Evolutionary conservation across 2,888 invertebrate genomes (phyloP).

Genomic region (Muscina levida): DNA sequence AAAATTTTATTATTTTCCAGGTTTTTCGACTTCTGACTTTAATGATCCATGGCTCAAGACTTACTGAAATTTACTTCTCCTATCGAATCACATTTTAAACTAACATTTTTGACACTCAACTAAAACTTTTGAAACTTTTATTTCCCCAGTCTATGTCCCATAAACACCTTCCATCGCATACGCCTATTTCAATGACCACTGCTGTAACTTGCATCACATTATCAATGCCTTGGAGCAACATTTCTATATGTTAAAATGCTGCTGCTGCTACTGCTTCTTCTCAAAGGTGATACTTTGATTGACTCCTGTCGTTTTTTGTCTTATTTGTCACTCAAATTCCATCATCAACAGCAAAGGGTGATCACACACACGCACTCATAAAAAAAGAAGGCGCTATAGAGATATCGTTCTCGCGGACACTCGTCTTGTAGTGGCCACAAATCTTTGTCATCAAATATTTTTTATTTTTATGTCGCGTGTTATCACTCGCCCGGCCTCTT

Average conservation of each 20-base stretch:
- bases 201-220: constrained; percentile 1
- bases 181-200: neutral
- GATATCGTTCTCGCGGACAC: neutral
- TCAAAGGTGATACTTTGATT: constrained; percentile 73
- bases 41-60: too few species aligned
- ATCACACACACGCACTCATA: neutral
- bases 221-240: constrained; percentile 45
- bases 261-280: neutral
- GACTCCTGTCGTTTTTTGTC: constrained; percentile 78
- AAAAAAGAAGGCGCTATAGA: neutral
- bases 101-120: too few species aligned
- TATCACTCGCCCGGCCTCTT: neutral
- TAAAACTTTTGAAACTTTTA: too few species aligned
- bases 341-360: constrained; percentile 9
- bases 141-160: too few species aligned
- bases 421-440: neutral
- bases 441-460: constrained; percentile 35
- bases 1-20: too few species aligned
- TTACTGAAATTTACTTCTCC: too few species aligned
- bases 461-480: constrained; percentile 33
- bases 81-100: too few species aligned
- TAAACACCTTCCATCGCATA: too few species aligned
- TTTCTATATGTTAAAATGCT: constrained; percentile 6
- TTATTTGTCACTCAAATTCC: constrained; percentile 76
- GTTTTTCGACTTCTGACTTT: too few species aligned